A percentile compares a stretch with the other conserved stretches of the same genome.
phyloP scores from a whole-genome alignment of 2,888 invertebrate species.

The Mamestra brassicae region DNA sequence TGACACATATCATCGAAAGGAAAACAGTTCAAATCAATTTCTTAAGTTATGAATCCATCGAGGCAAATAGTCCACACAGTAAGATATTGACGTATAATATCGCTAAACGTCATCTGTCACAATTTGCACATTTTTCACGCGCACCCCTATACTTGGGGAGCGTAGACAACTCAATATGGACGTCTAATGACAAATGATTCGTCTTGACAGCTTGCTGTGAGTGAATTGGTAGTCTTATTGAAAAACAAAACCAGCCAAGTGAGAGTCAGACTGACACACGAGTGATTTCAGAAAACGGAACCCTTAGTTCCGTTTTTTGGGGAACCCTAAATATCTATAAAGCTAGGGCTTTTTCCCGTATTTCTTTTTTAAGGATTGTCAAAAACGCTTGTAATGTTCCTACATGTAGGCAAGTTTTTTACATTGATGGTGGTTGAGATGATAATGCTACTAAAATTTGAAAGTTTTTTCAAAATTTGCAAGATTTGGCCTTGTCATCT shows the following conservation, averaged over 20 bases:
- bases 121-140: slow-evolving; percentile 67
- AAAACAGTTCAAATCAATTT: slow-evolving; percentile 20
- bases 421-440: not conserved
- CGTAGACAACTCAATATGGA: slow-evolving; percentile 60
- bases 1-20: slow-evolving; percentile 42
- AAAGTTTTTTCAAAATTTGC: too few relatives aligned
- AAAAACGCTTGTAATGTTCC: too few relatives aligned
- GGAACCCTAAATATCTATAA: not conserved
- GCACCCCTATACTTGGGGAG: slow-evolving; percentile 68
- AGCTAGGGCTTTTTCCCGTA: not conserved
- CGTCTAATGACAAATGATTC: slow-evolving; percentile 68
- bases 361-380: too few relatives aligned
- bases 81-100: slow-evolving; percentile 63
- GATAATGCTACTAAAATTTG: not conserved
- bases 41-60: not conserved
- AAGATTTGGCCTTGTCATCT: too few relatives aligned
- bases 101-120: slow-evolving; percentile 72
- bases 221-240: not conserved
- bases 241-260: not conserved
- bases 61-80: slow-evolving; percentile 23
- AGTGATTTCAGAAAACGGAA: too few relatives aligned
- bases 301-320: too few relatives aligned
- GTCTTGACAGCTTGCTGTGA: slow-evolving; percentile 42
- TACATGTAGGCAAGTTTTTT: not conserved
- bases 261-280: too few relatives aligned